Conservation (phyloP, 2,888 invertebrate genomes). For the Hybos culiciformis region DNA sequence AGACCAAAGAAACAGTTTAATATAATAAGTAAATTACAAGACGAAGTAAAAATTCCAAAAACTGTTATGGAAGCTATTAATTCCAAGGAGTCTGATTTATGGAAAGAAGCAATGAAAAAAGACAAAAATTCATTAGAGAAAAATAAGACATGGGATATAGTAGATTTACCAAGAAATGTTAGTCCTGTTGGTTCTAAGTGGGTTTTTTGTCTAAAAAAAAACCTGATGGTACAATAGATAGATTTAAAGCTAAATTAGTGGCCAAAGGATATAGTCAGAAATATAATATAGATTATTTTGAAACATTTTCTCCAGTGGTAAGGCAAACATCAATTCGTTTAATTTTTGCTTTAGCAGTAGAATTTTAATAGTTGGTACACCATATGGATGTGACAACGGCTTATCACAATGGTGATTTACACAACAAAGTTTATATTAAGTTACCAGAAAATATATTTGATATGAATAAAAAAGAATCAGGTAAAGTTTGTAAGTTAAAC, state of each 20-base stretch:
- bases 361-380: constrained; percentile 8
- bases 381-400: constrained; percentile 10
- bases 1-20: no score
- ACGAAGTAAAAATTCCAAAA: not conserved
- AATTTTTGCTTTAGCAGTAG: constrained; percentile 8
- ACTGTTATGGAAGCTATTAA: constrained; percentile 1
- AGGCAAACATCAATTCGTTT: constrained; percentile 9
- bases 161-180: not conserved
- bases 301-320: constrained; percentile 11
- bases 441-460: constrained; percentile 10
- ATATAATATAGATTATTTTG: constrained; percentile 8
- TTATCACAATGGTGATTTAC: constrained; percentile 10
- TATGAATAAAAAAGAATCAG: no score
- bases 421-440: constrained; percentile 9
- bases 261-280: constrained; percentile 11
- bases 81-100: not conserved
- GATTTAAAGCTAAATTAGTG: constrained; percentile 10
- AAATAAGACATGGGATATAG: constrained; percentile 4
- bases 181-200: constrained; percentile 8
- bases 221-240: constrained; percentile 3
- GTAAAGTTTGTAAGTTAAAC: constrained; percentile 5
- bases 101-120: constrained; percentile 1
- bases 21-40: no score
- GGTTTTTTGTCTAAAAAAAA: constrained; percentile 10
- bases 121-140: not conserved